Evolutionary conservation across 2,888 invertebrate species (phyloP).

Genomic region (Caenorhabditis sp.): DNA sequence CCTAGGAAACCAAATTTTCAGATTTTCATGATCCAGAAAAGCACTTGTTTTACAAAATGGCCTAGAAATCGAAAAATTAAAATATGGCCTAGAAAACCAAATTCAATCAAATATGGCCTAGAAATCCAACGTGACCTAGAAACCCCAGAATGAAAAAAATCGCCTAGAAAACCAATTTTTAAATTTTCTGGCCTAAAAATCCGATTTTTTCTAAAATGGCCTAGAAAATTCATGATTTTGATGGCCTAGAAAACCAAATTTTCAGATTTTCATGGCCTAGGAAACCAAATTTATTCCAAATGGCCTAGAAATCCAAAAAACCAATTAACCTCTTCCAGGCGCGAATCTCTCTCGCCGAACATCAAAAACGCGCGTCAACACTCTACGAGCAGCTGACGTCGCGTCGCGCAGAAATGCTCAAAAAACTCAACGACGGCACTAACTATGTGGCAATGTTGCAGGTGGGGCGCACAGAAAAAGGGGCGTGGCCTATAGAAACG

Average conservation of each 20-base stretch:
- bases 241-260: background rate
- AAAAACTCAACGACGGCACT: conserved; percentile 62
- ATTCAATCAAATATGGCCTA: background rate
- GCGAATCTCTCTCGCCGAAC: conserved; percentile 52
- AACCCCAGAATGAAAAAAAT: too few relatives aligned
- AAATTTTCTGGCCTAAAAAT: too few relatives aligned
- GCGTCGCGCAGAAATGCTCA: conserved; percentile 50
- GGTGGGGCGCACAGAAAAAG: conserved; percentile 26
- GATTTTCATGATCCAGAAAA: too few relatives aligned
- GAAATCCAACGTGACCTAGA: background rate
- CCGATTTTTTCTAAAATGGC: too few relatives aligned
- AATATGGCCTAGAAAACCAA: background rate
- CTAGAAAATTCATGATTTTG: background rate
- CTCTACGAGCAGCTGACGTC: conserved; percentile 56
- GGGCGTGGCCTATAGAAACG: background rate
- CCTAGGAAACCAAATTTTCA: too few relatives aligned
- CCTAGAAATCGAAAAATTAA: too few relatives aligned
- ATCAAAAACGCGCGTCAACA: conserved; percentile 62
- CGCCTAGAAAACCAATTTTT: background rate
- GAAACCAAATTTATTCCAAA: too few relatives aligned
- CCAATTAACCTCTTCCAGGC: background rate
- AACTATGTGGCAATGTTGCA: conserved; percentile 58
- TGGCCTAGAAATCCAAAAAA: background rate
- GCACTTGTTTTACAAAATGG: too few relatives aligned
- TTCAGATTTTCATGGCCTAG: too few relatives aligned